A percentile compares a stretch with the other conserved stretches of the same genome.
These are phyloP conservation scores for Pelochelys cantorii DNA, from an alignment of 2,797 vertebrate species.

Conservation along the genomic window DNA sequence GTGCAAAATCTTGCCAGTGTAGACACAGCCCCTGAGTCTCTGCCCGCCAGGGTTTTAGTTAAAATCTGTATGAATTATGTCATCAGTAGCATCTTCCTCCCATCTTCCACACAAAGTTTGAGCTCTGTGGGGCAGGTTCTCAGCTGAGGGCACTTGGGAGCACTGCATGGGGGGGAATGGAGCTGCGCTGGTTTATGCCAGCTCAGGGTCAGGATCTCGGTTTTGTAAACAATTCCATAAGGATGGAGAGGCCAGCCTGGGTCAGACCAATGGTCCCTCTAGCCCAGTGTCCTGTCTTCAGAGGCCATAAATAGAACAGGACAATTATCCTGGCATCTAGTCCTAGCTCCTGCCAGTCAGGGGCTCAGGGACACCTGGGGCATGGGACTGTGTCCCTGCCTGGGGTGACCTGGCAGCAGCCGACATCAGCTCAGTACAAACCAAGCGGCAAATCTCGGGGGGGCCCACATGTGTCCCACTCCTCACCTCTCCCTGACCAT, in stretches of 20 bases:
- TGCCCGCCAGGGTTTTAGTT: background rate
- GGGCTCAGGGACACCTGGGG: background rate
- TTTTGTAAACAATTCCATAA: slow-evolving; percentile 12
- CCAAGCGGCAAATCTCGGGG: too few relatives aligned
- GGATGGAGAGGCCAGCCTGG: background rate
- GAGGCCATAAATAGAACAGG: background rate
- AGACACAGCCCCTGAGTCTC: background rate
- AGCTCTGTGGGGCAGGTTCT: background rate
- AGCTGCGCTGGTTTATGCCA: background rate
- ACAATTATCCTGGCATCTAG: background rate
- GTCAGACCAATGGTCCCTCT: background rate
- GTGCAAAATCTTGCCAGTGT: too few relatives aligned
- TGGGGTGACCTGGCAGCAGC: too few relatives aligned
- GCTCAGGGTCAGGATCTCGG: background rate
- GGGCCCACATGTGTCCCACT: too few relatives aligned
- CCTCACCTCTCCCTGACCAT: background rate
- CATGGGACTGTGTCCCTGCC: background rate
- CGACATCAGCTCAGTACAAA: too few relatives aligned
- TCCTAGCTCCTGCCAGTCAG: background rate
- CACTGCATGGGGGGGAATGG: background rate
- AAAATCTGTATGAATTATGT: background rate
- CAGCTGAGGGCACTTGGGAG: background rate
- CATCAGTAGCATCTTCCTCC: background rate
- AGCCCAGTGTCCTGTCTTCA: background rate
- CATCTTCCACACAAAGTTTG: background rate